phyloP scores from a whole-genome alignment of 2,113 vertebrate genomes.

The Charadrius vociferus region DNA sequence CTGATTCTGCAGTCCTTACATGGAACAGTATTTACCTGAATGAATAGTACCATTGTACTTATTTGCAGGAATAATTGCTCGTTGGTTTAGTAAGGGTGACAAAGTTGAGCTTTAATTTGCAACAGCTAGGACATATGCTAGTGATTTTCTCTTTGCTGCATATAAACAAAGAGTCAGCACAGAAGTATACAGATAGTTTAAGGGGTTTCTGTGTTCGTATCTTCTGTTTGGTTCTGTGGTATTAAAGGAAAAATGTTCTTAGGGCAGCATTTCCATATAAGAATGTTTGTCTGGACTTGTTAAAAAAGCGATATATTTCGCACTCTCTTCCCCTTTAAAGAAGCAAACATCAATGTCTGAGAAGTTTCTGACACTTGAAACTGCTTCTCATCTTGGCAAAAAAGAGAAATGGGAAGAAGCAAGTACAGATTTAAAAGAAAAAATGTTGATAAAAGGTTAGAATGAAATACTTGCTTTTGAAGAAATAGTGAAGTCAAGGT shows the following conservation, averaged over 20 bases:
- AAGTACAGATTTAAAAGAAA: neutral
- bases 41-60: conserved; percentile 58
- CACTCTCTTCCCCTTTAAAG: neutral
- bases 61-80: conserved; percentile 44
- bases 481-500: neutral
- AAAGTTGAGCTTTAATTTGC: conserved; percentile 57
- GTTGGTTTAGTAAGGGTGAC: conserved; percentile 47
- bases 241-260: neutral
- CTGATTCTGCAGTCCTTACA: neutral
- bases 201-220: neutral
- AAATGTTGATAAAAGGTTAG: neutral
- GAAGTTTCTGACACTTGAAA: neutral
- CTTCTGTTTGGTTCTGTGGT: conserved; percentile 9
- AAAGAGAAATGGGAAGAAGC: neutral
- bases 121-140: conserved; percentile 44
- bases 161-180: conserved; percentile 41
- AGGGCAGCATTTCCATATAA: neutral
- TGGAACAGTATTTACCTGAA: conserved; percentile 26
- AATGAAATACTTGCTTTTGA: neutral
- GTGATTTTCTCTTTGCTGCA: conserved; percentile 48
- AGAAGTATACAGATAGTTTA: neutral
- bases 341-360: neutral
- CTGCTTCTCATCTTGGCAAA: neutral
- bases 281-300: neutral
- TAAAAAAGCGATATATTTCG: neutral